Evolutionary conservation across 30 jellyfish, hydroid and myxozoan genomes (phyloP).

Genomic region (Mastigias papua): DNA sequence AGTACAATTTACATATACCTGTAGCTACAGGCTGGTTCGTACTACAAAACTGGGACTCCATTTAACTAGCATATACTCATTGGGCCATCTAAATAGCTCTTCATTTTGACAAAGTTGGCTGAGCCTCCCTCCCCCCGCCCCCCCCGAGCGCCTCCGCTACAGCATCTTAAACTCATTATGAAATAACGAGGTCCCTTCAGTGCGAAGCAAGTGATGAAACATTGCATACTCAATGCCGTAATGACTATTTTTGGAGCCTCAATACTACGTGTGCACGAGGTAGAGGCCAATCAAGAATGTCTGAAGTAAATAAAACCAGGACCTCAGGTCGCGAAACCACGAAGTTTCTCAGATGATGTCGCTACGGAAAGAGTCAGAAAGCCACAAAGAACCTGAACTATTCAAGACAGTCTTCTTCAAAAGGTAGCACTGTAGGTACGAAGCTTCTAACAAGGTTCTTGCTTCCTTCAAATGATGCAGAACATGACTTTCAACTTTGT

Average conservation of each 20-base stretch:
- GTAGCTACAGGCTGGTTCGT: too few relatives aligned
- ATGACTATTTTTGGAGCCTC: background rate
- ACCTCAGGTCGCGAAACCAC: background rate
- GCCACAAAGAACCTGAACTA: background rate
- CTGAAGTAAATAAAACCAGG: background rate
- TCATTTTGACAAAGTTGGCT: too few relatives aligned
- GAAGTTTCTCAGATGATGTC: background rate
- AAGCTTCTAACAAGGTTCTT: background rate
- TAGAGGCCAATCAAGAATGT: background rate
- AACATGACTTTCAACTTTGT: background rate
- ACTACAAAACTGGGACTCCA: too few relatives aligned
- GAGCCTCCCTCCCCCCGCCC: too few relatives aligned
- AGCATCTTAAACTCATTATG: too few relatives aligned
- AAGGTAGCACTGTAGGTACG: background rate
- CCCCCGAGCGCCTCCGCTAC: too few relatives aligned
- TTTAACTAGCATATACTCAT: too few relatives aligned
- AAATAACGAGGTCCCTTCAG: too few relatives aligned
- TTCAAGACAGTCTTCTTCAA: background rate
- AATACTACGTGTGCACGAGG: conserved; percentile 6
- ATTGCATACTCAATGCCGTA: background rate
- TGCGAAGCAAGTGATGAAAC: background rate
- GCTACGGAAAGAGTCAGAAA: background rate
- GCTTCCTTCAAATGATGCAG: background rate
- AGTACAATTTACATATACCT: too few relatives aligned
- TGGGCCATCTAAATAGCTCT: too few relatives aligned